Percentiles rank a stretch among this genome's conserved stretches.
These are phyloP conservation scores for Sinocyclocheilus grahami DNA, from an alignment of 2,113 vertebrate species.

Conservation along the genomic window DNA sequence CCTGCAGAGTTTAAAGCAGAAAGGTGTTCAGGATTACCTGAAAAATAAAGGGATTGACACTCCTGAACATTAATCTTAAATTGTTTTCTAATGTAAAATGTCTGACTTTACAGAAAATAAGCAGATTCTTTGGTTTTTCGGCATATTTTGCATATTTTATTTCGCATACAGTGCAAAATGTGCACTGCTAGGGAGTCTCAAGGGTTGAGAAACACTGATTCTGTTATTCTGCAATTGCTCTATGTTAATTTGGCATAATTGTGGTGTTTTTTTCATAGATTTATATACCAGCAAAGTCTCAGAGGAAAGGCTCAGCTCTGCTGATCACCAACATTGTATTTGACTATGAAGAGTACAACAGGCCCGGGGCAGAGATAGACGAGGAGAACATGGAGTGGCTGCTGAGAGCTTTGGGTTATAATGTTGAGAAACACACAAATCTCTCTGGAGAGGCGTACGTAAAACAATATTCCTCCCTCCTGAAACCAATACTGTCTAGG, in stretches of 20 bases:
- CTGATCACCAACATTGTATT: not conserved
- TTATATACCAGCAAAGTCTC: not conserved
- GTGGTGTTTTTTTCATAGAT: not conserved
- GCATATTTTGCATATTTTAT: too few relatives aligned
- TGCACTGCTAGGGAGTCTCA: too few relatives aligned
- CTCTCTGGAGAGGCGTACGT: not conserved
- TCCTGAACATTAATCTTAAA: too few relatives aligned
- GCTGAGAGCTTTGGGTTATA: not conserved
- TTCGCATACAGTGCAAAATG: too few relatives aligned
- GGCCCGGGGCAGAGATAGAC: not conserved
- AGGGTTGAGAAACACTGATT: too few relatives aligned
- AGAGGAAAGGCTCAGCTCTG: not conserved
- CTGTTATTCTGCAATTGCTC: too few relatives aligned
- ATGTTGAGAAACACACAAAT: not conserved
- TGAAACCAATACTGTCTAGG: not conserved
- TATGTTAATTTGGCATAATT: not conserved
- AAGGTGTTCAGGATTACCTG: too few relatives aligned
- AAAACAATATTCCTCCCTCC: not conserved
- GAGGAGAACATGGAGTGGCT: constrained; percentile 13
- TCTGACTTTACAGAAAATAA: too few relatives aligned
- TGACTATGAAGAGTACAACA: fast-evolving
- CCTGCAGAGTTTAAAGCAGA: too few relatives aligned
- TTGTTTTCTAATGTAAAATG: too few relatives aligned
- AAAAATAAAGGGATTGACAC: too few relatives aligned
- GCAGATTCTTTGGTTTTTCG: too few relatives aligned